A percentile compares a stretch with the other conserved stretches of the same genome.
Conservation (phyloP, 1,140 invertebrate species). For the Chelonus insularis region DNA sequence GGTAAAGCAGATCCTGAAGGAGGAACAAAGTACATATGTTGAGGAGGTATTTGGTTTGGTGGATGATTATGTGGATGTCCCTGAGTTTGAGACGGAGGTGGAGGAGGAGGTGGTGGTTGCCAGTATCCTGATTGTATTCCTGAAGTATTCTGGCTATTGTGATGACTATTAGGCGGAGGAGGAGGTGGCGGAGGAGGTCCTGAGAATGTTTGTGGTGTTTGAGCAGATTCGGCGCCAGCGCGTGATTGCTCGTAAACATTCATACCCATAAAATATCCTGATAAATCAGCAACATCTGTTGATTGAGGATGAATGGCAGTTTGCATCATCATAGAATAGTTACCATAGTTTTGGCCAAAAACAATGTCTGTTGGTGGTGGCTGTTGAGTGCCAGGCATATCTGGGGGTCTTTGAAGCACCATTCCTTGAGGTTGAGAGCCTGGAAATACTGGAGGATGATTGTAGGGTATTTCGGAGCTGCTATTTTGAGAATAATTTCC, state of each 20-base stretch:
- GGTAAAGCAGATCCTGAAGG: constrained; percentile 47
- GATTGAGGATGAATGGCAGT: constrained; percentile 35
- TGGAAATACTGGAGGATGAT: not conserved
- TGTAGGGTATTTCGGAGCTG: constrained; percentile 3
- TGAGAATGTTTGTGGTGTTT: constrained; percentile 38
- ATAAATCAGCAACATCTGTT: constrained; percentile 50
- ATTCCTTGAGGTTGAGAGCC: not conserved
- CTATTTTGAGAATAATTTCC: constrained; percentile 4
- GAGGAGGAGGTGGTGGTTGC: constrained; percentile 42
- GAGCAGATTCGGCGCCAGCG: constrained; percentile 44
- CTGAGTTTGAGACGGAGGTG: constrained; percentile 8
- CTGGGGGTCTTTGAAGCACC: not conserved
- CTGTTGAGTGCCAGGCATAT: not conserved
- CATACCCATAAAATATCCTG: constrained; percentile 56
- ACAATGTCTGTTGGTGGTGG: constrained; percentile 37
- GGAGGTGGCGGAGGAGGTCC: constrained; percentile 13
- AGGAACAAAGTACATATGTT: constrained; percentile 56
- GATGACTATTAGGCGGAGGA: constrained; percentile 6
- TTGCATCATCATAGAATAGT: constrained; percentile 54
- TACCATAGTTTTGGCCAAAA: constrained; percentile 53
- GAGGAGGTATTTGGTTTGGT: constrained; percentile 39
- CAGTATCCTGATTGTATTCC: constrained; percentile 51
- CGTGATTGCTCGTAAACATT: constrained; percentile 52
- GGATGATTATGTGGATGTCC: constrained; percentile 3
- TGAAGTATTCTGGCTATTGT: constrained; percentile 33